Percentiles rank a stretch among this genome's conserved stretches.
phyloP scores from a whole-genome alignment of 2,113 vertebrate genomes.

The Heterochromis multidens region DNA sequence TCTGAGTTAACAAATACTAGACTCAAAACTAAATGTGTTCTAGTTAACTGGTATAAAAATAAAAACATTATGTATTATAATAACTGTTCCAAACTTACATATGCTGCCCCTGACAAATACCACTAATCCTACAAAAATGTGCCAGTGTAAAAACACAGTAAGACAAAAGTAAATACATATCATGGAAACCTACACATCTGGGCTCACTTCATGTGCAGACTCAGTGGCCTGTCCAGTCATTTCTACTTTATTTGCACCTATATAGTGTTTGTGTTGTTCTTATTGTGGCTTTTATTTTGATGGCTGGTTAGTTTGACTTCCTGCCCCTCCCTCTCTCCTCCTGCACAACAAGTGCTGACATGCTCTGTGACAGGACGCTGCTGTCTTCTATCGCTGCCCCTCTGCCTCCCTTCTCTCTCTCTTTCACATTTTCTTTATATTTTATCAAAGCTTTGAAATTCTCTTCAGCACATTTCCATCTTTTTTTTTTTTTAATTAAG shows the following conservation, averaged over 20 bases:
- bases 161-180: not conserved
- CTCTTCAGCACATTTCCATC: not conserved
- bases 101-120: not conserved
- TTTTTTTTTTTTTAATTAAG: accelerated
- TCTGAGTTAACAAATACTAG: accelerated
- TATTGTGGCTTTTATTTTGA: slow-evolving; percentile 41
- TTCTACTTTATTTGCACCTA: not conserved
- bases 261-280: not conserved
- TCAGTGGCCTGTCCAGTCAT: not conserved
- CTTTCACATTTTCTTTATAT: not conserved
- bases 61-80: not conserved
- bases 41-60: not conserved
- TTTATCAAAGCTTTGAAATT: not conserved
- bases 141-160: not conserved
- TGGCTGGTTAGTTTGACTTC: not conserved
- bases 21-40: not conserved
- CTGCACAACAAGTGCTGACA: slow-evolving; percentile 72
- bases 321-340: not conserved
- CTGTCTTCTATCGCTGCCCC: not conserved
- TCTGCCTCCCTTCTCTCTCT: not conserved
- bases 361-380: slow-evolving; percentile 40
- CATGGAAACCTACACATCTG: not conserved
- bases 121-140: not conserved
- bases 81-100: accelerated
- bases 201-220: not conserved